Conservation (phyloP, 2,113 vertebrate species). For the Naja naja region DNA sequence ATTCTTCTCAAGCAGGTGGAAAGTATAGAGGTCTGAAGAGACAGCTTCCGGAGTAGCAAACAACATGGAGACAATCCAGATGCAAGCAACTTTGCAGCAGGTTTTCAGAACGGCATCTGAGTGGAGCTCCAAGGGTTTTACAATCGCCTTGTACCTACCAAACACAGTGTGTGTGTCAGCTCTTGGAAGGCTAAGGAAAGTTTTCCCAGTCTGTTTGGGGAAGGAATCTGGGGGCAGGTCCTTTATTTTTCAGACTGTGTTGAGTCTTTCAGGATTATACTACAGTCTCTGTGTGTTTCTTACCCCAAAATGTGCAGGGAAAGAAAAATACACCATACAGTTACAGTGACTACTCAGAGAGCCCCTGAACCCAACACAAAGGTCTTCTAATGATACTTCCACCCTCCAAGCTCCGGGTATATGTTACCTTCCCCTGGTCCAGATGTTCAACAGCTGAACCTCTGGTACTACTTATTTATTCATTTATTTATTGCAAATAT, state of each 20-base stretch:
- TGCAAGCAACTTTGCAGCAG: slow-evolving; percentile 72
- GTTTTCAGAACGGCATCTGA: slow-evolving; percentile 74
- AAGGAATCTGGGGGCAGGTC: background rate
- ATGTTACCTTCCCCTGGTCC: background rate
- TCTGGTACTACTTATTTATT: background rate
- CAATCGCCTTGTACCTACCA: slow-evolving; percentile 77
- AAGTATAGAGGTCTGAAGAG: slow-evolving; percentile 76
- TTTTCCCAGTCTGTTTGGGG: background rate
- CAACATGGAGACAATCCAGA: slow-evolving; percentile 77
- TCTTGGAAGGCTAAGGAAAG: slow-evolving; percentile 20
- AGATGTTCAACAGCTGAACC: background rate
- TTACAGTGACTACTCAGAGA: background rate
- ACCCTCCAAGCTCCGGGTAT: background rate
- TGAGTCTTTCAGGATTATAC: background rate
- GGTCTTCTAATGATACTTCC: background rate
- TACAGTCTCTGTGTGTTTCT: background rate
- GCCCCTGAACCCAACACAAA: background rate
- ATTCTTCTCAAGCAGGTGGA: slow-evolving; percentile 70
- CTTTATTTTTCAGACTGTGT: background rate
- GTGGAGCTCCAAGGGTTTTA: slow-evolving; percentile 77
- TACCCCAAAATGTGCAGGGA: background rate
- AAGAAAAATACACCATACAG: background rate
- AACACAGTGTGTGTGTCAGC: slow-evolving; percentile 33
- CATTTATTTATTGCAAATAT: background rate
- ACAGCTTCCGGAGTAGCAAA: slow-evolving; percentile 77